Conservation (phyloP, 2,797 vertebrate genomes). For the Gymnothorax javanicus region DNA sequence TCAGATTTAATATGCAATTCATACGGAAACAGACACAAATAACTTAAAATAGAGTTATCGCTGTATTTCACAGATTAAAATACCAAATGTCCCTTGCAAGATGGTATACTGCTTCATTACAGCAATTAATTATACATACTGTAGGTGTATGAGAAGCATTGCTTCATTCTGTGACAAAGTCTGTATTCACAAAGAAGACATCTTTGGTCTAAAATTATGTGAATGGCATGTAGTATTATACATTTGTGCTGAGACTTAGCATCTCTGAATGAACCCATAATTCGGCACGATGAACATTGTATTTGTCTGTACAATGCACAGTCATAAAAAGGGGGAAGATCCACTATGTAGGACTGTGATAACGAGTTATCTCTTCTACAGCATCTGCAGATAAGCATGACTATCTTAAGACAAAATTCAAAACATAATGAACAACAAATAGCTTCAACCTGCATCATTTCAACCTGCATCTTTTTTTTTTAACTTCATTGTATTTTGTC, state of each 20-base stretch:
- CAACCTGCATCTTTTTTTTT: background rate
- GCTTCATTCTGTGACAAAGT: constrained; percentile 1
- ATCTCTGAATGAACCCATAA: background rate
- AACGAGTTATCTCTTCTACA: background rate
- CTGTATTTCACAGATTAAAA: background rate
- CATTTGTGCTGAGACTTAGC: background rate
- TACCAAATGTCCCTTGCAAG: background rate
- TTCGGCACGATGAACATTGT: background rate
- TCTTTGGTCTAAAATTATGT: background rate
- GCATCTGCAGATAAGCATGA: background rate
- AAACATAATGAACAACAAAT: constrained; percentile 20
- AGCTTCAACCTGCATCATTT: background rate
- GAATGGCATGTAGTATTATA: background rate
- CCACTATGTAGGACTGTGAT: background rate
- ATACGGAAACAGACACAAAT: constrained; percentile 12
- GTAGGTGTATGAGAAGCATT: constrained; percentile 18
- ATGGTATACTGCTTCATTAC: constrained; percentile 9
- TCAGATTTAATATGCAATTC: constrained; percentile 4
- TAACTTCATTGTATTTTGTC: background rate
- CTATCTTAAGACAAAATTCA: constrained; percentile 22
- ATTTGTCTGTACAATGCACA: background rate
- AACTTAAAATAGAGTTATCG: constrained; percentile 7
- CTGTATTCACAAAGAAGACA: background rate
- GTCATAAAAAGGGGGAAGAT: background rate
- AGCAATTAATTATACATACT: background rate